Conservation (phyloP, 2,113 vertebrate genomes). For the Tamias sibiricus region DNA sequence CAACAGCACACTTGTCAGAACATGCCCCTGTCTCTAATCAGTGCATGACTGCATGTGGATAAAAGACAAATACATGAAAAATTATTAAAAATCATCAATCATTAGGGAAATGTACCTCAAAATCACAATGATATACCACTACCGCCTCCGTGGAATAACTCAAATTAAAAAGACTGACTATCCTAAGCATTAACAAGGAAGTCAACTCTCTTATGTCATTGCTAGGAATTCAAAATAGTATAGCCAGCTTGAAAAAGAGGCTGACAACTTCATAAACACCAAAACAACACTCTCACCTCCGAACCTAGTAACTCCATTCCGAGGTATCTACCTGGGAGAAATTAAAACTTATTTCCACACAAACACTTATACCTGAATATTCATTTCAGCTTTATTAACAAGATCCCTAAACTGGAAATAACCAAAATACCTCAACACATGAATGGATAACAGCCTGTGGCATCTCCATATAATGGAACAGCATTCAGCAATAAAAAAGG, state of each 20-base stretch:
- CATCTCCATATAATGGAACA: neutral
- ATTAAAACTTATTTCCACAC: neutral
- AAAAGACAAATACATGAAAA: neutral
- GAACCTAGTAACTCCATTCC: neutral
- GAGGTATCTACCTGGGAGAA: neutral
- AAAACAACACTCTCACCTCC: neutral
- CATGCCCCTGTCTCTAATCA: neutral
- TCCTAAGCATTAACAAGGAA: neutral
- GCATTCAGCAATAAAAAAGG: neutral
- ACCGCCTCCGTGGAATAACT: neutral
- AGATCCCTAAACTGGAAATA: neutral
- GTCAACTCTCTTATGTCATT: neutral
- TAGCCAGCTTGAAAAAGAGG: neutral
- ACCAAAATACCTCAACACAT: neutral
- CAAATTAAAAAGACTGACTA: neutral
- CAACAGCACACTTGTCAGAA: neutral
- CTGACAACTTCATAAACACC: neutral
- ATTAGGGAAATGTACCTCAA: neutral
- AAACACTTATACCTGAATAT: neutral
- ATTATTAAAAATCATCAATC: neutral
- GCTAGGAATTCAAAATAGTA: neutral
- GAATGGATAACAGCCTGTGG: neutral
- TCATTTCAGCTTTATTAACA: constrained; percentile 7
- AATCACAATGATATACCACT: neutral
- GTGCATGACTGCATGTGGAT: neutral